Base-by-base conservation (phyloP, 2,113 vertebrate genomes). In the Zingel zingel region DNA sequence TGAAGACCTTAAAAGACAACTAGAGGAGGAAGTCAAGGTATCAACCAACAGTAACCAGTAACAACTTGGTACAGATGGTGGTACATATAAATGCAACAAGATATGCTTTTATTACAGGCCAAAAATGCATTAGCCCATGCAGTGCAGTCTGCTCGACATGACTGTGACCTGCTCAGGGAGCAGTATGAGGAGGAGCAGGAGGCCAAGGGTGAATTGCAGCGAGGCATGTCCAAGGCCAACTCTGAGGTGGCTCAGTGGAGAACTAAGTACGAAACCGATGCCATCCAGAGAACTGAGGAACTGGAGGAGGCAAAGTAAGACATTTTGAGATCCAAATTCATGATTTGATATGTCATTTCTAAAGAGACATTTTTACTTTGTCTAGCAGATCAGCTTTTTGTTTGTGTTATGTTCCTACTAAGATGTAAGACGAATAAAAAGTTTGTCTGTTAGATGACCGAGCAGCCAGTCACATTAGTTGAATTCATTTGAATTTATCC, bases 221-320 rank as follows among this genome's bases (percentile, higher is more conserved):
- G 96, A 0, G 2, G 86, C 2, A 95, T 97, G 84, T 97, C 96
- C 80, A 97, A 97, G 90, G 96, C 95, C 76, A 97, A 97, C 86
- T 92, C 95, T 1, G 97, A 97, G 92, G 96, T 97, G 89, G 96
- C 97, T 0, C 96, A 97, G 90, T 97, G 97, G 97, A 96, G 97
- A 95, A 97, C 96, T 82, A 98, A 98, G 93, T 98, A 98, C 0
- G 97, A 99, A 95, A 99, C 97, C 0, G 97, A 98, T 2, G 97
- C 97, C 91, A 98, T 98, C 86, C 97, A 97, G 84, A 96, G 96
- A 68, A 98, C 97, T 0, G 97, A 98, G 86, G 97, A 98, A 82
- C 94, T 98, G n/a, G 97, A 98, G 61, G 97, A 98, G 61, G 96
- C 97, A 72, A 98, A 98, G 97, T 98, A 92, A 96, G 97, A 85